Base-by-base conservation (phyloP, 2,113 vertebrate genomes). In the Lophura nycthemera region DNA sequence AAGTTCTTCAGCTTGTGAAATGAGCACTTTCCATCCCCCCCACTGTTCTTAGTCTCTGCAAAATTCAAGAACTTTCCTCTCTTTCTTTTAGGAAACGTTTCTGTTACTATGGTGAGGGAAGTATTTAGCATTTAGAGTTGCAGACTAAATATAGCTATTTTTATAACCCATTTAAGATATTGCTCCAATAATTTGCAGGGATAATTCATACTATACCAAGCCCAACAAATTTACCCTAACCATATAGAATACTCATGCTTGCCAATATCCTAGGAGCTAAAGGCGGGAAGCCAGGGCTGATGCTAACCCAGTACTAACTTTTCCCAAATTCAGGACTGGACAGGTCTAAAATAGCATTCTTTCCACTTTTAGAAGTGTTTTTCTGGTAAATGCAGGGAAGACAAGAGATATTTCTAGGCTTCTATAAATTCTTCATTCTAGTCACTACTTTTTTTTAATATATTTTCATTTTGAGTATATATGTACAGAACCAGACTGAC, bases 51-150 rank as follows among this genome's bases (percentile, higher is more conserved):
- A 47, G 17, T 47, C 25, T 40, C 52, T 74, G 34, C 25, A 74
- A n/a, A 90, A 92, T 86, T 86, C 36, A 66, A 83, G n/a, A 11
- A 86, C 32, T 27, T 60, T 90, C 30, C 11, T 65, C 38, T 80
- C 3, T 13, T 91, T 34, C 25, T 63, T 83, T 86, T 47, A 77
- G 86, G 38, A 90, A 30, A 50, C 5, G 21, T 88, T 92, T 76
- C 30, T 54, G 91, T 96, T 96, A 95, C 94, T 96, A 92, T 95
- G 96, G 91, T 96, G 91, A 96, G 48, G 63, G 69, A 84, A 60
- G 36, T 22, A 11, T 78, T 38, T 7, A 74, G 7, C 34, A 56
- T 83, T 88, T 88, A 90, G 76, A 92, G 48, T 54, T 88, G 29
- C 56, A 91, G 15, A 81, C 80, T 94, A 96, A 92, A 96, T 94